Percentiles rank a stretch among this genome's conserved stretches.
Evolutionary conservation across 1,140 invertebrate species (phyloP).

Genomic region (Apis dorsata): DNA sequence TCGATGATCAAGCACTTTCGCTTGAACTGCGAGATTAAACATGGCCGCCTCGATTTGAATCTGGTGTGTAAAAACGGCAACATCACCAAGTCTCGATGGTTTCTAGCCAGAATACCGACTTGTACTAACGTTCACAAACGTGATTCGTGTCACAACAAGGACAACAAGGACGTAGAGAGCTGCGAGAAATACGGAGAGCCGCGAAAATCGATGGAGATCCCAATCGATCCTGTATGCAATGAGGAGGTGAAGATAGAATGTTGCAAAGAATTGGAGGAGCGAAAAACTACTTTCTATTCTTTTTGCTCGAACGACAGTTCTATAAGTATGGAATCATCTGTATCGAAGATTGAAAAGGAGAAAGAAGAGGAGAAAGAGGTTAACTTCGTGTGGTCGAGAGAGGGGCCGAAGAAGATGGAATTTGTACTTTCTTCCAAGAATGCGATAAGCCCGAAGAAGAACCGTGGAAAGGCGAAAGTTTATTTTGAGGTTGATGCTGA

Average conservation of each 20-base stretch:
- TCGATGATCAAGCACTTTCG: slow-evolving; percentile 9
- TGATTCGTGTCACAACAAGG: not conserved
- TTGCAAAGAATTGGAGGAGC: not conserved
- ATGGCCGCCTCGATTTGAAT: slow-evolving; percentile 57
- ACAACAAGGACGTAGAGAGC: not conserved
- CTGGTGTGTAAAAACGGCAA: slow-evolving; percentile 11
- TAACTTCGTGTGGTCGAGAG: not conserved
- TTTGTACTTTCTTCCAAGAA: not conserved
- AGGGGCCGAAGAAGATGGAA: not conserved
- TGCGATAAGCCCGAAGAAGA: not conserved
- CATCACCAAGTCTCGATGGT: slow-evolving; percentile 14
- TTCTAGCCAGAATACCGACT: slow-evolving; percentile 50
- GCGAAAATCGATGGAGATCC: not conserved
- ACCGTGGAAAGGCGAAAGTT: not conserved
- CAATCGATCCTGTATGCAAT: not conserved
- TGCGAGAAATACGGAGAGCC: not conserved
- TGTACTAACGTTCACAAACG: slow-evolving; percentile 38
- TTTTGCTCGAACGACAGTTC: not conserved
- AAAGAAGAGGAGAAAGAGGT: not conserved
- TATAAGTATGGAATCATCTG: not conserved
- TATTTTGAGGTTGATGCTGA: too few relatives aligned
- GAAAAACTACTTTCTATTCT: not conserved
- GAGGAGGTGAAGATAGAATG: not conserved
- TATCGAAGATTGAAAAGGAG: not conserved
- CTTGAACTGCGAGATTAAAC: slow-evolving; percentile 60